Conservation (phyloP, 2,113 vertebrate species). For the Suncus etruscus region DNA sequence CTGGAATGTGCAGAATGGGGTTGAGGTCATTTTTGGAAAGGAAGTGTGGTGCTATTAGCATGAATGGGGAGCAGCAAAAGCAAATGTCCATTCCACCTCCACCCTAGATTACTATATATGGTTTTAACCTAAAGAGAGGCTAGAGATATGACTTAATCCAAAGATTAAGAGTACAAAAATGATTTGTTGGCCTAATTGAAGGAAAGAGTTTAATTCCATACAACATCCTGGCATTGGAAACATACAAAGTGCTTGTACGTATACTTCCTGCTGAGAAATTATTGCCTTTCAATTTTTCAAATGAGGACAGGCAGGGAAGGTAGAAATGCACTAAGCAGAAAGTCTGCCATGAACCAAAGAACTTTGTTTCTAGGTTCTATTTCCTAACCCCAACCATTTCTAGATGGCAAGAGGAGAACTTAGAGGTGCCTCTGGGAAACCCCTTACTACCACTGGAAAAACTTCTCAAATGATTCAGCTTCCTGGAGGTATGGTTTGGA, state of each 20-base stretch:
- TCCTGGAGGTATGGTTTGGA: background rate
- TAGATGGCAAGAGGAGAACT: background rate
- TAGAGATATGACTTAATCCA: constrained; percentile 55
- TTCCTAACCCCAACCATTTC: background rate
- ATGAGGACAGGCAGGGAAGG: background rate
- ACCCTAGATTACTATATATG: constrained; percentile 62
- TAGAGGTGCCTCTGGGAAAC: background rate
- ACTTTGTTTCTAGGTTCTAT: background rate
- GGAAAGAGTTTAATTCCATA: constrained; percentile 13
- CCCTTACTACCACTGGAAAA: background rate
- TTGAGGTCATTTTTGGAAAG: constrained; percentile 82
- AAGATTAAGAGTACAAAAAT: constrained; percentile 17
- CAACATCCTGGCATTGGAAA: background rate
- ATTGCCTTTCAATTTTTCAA: constrained; percentile 46
- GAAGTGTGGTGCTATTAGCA: constrained; percentile 78
- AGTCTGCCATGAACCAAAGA: background rate
- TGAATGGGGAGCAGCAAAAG: constrained; percentile 76
- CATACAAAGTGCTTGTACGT: background rate
- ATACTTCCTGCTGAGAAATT: constrained; percentile 7
- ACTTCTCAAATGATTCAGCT: background rate
- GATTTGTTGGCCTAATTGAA: background rate
- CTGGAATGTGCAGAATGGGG: constrained; percentile 73
- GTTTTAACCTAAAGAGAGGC: constrained; percentile 66
- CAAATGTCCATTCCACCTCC: constrained; percentile 42
- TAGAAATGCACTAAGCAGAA: background rate